Base-by-base conservation (phyloP, 92 coral and sea anemone genomes). In the Parazoanthus swiftii region DNA sequence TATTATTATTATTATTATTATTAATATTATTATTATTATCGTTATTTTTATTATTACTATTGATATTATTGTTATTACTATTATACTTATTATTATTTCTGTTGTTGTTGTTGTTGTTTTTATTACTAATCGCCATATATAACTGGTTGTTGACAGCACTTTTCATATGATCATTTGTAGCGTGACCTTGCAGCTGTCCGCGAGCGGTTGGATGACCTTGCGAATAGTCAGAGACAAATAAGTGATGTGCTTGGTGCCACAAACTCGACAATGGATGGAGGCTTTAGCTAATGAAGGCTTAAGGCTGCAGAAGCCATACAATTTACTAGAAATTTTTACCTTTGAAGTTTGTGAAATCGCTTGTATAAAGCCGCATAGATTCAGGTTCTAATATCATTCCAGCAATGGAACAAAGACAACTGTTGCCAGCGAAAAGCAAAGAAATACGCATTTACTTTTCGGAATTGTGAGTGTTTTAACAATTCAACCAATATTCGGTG, bases 111-210 rank as follows among this genome's bases (percentile, higher is more conserved):
- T 39, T 39, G 42, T 39, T 39, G 4, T 4, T 71, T 10, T 25
- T 36, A 71, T 1, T 35, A 35, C 1, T 18, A 14, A 35, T 6
- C 18, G 20, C 42, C 7, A 36, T 74, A 74, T 7, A 11, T 74
- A 37, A 74, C 25, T 35, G 44, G 3, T 74, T 74, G n/a, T 81
- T 81, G 76, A 36, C 44, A 8, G 65, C 46, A 37, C 2, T 33
- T 8, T 29, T 48, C 76, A 20, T 42, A 90, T 88, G 92, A 76
- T 14, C 88, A 75, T 29, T 88, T 74, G 70, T 88, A 86, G 44
- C 89, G 88, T 23, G 92, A 90, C 50, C 74, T 90, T 42, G 80
- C 92, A 14, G 77, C 92, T 20, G 90, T 90, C 23, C 90, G 90
- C n/a, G 90, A 75, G 75, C 81, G 92, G 5, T 44, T 90, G 65